These are phyloP conservation scores for Nothobranchius kuhntae DNA, from an alignment of 2,113 vertebrate genomes.

Conservation along the genomic window DNA sequence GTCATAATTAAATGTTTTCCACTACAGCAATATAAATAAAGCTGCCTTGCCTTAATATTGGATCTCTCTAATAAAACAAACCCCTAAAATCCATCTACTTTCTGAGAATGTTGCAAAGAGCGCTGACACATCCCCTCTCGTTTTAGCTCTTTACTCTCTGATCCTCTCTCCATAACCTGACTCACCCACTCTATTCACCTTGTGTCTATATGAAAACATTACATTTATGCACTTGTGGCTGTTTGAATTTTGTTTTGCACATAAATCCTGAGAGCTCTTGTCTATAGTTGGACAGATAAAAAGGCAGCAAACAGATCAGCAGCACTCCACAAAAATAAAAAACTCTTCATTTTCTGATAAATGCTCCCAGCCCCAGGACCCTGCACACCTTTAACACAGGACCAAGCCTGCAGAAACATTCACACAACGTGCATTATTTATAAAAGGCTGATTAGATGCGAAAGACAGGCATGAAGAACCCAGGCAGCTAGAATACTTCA, in stretches of 20 bases:
- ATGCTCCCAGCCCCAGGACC: conserved; percentile 51
- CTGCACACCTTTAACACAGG: conserved; percentile 42
- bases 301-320: conserved; percentile 28
- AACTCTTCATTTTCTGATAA: conserved; percentile 43
- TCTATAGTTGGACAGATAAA: conserved; percentile 25
- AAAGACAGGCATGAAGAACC: conserved; percentile 26
- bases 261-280: conserved; percentile 3
- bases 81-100: too few species aligned
- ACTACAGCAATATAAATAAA: too few species aligned
- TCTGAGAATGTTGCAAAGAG: too few species aligned
- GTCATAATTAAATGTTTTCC: too few species aligned
- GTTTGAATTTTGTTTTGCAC: conserved; percentile 12
- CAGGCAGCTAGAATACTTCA: background rate
- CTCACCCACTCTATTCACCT: background rate
- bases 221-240: background rate
- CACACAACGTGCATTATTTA: conserved; percentile 75
- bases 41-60: too few species aligned
- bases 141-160: conserved; percentile 4
- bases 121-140: conserved; percentile 29
- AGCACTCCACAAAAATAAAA: conserved; percentile 39
- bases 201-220: background rate
- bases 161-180: conserved; percentile 30
- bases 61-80: too few species aligned
- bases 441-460: conserved; percentile 42
- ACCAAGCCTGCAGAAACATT: conserved; percentile 49